These are phyloP conservation scores for Felis chaus DNA, from an alignment of 2,113 vertebrate species.

Conservation along the genomic window DNA sequence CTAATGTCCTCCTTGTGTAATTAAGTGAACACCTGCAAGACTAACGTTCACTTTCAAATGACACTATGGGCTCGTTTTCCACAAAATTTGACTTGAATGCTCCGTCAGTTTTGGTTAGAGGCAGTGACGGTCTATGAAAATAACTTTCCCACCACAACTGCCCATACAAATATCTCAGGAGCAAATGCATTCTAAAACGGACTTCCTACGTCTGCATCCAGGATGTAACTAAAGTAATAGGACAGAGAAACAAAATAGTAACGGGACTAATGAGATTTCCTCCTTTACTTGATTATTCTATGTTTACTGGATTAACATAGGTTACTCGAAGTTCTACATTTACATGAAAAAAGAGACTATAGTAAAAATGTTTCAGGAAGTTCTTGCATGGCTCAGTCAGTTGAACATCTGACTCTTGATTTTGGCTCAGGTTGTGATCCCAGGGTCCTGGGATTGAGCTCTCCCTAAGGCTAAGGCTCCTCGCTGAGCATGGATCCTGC, in stretches of 20 bases:
- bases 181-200: conserved; percentile 61
- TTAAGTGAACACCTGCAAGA: background rate
- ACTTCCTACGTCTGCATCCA: conserved; percentile 61
- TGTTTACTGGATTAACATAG: background rate
- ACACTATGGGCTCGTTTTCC: conserved; percentile 80
- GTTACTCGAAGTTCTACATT: background rate
- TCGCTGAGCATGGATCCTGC: too few relatives aligned
- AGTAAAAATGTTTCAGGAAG: background rate
- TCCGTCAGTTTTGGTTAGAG: conserved; percentile 81
- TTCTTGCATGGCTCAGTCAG: too few relatives aligned
- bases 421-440: too few relatives aligned
- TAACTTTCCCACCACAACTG: conserved; percentile 75
- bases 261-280: background rate
- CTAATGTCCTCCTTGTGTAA: background rate
- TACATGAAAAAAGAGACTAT: background rate
- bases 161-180: conserved; percentile 48
- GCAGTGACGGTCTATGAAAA: conserved; percentile 79
- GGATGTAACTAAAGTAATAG: conserved; percentile 38
- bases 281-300: background rate
- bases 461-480: too few relatives aligned
- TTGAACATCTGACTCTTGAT: too few relatives aligned
- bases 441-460: too few relatives aligned
- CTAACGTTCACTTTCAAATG: conserved; percentile 47
- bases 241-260: background rate
- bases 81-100: conserved; percentile 81